phyloP scores from a whole-genome alignment of 2,888 invertebrate species.

The Augiades crinisus region DNA sequence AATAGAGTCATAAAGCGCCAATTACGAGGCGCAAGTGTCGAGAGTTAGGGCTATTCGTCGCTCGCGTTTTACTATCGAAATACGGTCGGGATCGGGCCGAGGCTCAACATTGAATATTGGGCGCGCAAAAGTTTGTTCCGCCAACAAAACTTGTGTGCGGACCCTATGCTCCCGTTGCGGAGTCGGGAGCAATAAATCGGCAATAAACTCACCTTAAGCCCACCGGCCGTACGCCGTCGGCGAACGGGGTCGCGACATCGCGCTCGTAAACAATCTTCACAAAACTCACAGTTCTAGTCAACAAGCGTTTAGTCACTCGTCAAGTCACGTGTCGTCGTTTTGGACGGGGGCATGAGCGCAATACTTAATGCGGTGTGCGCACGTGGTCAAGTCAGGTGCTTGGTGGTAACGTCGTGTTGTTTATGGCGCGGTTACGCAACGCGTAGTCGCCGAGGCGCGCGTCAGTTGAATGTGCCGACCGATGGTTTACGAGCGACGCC shows the following conservation, averaged over 20 bases:
- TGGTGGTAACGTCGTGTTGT: constrained; percentile 72
- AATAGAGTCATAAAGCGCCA: constrained; percentile 20
- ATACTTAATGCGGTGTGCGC: constrained; percentile 70
- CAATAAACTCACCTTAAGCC: constrained; percentile 79
- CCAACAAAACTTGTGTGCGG: constrained; percentile 57
- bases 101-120: constrained; percentile 36
- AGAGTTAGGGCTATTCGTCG: constrained; percentile 38
- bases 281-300: constrained; percentile 68
- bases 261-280: constrained; percentile 70
- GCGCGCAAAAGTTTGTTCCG: constrained; percentile 66
- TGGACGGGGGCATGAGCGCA: constrained; percentile 73
- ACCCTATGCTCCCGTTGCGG: constrained; percentile 54
- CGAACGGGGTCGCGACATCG: constrained; percentile 70
- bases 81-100: constrained; percentile 20
- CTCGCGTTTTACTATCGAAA: constrained; percentile 29
- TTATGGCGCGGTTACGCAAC: constrained; percentile 80
- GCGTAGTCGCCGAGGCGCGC: constrained; percentile 80
- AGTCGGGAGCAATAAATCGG: constrained; percentile 72
- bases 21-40: constrained; percentile 22
- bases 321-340: constrained; percentile 77
- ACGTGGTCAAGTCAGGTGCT: constrained; percentile 72
- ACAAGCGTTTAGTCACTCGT: constrained; percentile 66
- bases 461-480: constrained; percentile 80
- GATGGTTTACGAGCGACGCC: constrained; percentile 79
- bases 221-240: constrained; percentile 72